phyloP scores from a whole-genome alignment of 2,888 invertebrate species.

The Sisyra terminalis region DNA sequence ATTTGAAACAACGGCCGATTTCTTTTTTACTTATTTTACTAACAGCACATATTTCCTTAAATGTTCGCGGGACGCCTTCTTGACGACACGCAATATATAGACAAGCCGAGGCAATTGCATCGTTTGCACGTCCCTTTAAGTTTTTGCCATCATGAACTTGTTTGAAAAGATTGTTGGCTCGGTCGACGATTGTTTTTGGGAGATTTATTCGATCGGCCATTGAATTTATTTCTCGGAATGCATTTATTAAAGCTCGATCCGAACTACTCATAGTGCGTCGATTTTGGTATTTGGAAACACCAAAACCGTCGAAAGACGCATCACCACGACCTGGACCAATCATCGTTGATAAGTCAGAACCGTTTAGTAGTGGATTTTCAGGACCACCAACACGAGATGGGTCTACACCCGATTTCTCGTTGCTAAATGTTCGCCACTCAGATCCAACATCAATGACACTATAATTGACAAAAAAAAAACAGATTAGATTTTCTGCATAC shows the following conservation, averaged over 20 bases:
- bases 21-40: conserved; percentile 99
- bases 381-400: conserved; percentile 99
- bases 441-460: conserved; percentile 99
- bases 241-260: conserved; percentile 87
- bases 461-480: conserved; percentile 14
- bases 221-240: conserved; percentile 90
- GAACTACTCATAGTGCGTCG: conserved; percentile 78
- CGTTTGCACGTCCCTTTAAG: conserved; percentile 83
- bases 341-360: conserved; percentile 92
- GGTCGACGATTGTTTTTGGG: conserved; percentile 90
- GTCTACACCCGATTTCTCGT: conserved; percentile 92
- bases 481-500: too few relatives aligned
- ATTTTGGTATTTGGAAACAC: conserved; percentile 59
- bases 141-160: conserved; percentile 96
- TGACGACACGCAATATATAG: conserved; percentile 97
- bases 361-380: conserved; percentile 90
- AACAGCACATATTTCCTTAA: conserved; percentile 98
- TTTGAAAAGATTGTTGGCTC: conserved; percentile 93
- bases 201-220: conserved; percentile 98
- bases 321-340: conserved; percentile 63
- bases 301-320: conserved; percentile 79
- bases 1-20: conserved; percentile 94
- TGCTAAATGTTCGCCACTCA: conserved; percentile 99
- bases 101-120: conserved; percentile 97
- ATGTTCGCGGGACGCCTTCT: conserved; percentile 96